A percentile compares a stretch with the other conserved stretches of the same genome.
Conservation (phyloP, 2,113 vertebrate species). For the Passer montanus region DNA sequence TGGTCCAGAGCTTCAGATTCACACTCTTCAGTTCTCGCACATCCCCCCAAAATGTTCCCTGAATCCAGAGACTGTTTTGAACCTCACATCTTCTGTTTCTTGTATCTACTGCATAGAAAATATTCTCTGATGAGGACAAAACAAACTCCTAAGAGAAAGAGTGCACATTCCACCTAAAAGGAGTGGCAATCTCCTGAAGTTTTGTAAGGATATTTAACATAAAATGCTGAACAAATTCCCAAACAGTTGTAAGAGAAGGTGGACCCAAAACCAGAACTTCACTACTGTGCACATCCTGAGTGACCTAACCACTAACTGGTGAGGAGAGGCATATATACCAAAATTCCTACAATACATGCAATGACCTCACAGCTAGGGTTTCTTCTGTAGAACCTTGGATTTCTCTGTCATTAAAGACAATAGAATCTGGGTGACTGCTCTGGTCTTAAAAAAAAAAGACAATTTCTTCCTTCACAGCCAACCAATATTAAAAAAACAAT, state of each 20-base stretch:
- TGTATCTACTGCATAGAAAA: neutral
- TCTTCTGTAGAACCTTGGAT: neutral
- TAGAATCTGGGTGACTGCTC: neutral
- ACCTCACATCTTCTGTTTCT: neutral
- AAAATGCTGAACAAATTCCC: neutral
- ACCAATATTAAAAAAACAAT: neutral
- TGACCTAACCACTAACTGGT: neutral
- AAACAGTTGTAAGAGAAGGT: neutral
- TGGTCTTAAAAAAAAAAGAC: neutral
- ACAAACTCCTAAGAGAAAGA: neutral
- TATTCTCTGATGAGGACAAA: neutral
- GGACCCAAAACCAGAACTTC: neutral
- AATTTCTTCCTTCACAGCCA: neutral
- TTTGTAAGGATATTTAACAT: neutral
- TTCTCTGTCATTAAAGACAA: neutral
- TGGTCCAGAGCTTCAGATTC: neutral
- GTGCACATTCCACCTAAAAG: neutral
- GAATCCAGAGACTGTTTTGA: neutral
- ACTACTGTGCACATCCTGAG: neutral
- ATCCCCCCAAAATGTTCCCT: neutral
- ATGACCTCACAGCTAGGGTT: neutral
- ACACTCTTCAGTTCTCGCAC: neutral
- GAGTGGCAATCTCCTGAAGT: neutral
- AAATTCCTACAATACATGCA: neutral
- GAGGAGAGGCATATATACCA: neutral